These are phyloP conservation scores for Thymelicus acteon DNA, from an alignment of 2,888 invertebrate genomes.

Conservation along the genomic window DNA sequence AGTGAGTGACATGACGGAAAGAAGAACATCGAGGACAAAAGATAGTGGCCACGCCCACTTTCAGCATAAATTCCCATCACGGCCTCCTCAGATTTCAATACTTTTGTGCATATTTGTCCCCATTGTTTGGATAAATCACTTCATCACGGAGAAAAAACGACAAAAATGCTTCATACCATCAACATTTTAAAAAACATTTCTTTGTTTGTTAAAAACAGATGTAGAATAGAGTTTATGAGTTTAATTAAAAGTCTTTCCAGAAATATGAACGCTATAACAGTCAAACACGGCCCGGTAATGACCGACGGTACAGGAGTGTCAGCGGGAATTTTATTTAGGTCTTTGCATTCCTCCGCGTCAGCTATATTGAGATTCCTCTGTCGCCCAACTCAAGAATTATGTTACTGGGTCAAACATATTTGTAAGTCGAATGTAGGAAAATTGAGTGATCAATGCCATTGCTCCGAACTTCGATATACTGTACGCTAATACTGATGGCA, in stretches of 20 bases:
- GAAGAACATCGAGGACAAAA: too few species aligned
- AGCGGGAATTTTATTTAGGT: conserved; percentile 44
- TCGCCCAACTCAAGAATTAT: conserved; percentile 38
- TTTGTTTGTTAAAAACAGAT: background rate
- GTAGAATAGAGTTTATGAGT: conserved; percentile 7
- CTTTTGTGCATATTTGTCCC: background rate
- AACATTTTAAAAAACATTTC: background rate
- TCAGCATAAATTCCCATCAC: too few species aligned
- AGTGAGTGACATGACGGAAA: too few species aligned
- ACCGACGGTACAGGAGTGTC: conserved; percentile 14
- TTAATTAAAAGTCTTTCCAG: conserved; percentile 8
- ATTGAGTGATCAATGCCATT: conserved; percentile 32
- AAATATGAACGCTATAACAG: conserved; percentile 11
- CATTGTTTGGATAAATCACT: background rate
- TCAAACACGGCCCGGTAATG: conserved; percentile 17
- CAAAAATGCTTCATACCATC: too few species aligned
- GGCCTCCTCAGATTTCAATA: too few species aligned
- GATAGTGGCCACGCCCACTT: too few species aligned
- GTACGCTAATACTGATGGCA: conserved; percentile 10
- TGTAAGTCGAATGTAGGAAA: conserved; percentile 36
- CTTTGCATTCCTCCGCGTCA: conserved; percentile 38
- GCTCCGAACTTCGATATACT: conserved; percentile 1
- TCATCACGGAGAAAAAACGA: too few species aligned
- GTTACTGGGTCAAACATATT: conserved; percentile 56
- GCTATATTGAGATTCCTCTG: conserved; percentile 42